Evolutionary conservation across 2,888 invertebrate species (phyloP).

Genomic region (Strigamia transsilvanica): DNA sequence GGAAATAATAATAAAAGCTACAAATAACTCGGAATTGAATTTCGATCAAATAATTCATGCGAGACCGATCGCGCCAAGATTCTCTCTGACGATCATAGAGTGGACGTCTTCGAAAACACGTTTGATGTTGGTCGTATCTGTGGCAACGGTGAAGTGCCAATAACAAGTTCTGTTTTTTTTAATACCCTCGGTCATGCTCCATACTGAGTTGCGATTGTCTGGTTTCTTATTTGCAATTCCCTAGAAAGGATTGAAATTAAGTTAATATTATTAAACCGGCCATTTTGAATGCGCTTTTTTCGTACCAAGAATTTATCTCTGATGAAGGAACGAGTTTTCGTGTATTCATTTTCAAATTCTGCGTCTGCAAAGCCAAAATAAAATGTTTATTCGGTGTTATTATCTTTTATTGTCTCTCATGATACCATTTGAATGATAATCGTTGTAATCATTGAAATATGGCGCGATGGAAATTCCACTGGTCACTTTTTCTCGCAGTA

Average conservation of each 20-base stretch:
- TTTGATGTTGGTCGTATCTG: slow-evolving; percentile 77
- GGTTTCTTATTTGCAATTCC: slow-evolving; percentile 62
- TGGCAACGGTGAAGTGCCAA: slow-evolving; percentile 79
- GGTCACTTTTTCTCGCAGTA: slow-evolving; percentile 76
- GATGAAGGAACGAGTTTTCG: slow-evolving; percentile 74
- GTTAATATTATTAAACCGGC: slow-evolving; percentile 20
- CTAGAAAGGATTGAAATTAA: slow-evolving; percentile 58
- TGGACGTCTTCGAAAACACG: slow-evolving; percentile 79
- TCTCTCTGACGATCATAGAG: slow-evolving; percentile 69
- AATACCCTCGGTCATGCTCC: slow-evolving; percentile 59
- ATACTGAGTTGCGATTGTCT: slow-evolving; percentile 63
- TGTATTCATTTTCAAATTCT: slow-evolving; percentile 69
- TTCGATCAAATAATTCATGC: slow-evolving; percentile 29
- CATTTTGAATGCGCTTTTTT: not conserved
- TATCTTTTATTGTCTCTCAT: slow-evolving; percentile 44
- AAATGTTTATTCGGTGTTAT: not conserved
- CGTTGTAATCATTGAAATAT: slow-evolving; percentile 73
- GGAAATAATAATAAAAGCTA: not conserved
- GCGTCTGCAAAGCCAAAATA: slow-evolving; percentile 60
- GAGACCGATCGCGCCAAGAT: slow-evolving; percentile 56
- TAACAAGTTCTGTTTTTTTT: slow-evolving; percentile 64
- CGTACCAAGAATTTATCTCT: slow-evolving; percentile 72
- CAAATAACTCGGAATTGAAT: not conserved
- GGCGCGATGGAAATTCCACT: slow-evolving; percentile 72
- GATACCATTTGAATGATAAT: slow-evolving; percentile 64